phyloP scores from a whole-genome alignment of 2,113 vertebrate genomes.

The Hoplias malabaricus region DNA sequence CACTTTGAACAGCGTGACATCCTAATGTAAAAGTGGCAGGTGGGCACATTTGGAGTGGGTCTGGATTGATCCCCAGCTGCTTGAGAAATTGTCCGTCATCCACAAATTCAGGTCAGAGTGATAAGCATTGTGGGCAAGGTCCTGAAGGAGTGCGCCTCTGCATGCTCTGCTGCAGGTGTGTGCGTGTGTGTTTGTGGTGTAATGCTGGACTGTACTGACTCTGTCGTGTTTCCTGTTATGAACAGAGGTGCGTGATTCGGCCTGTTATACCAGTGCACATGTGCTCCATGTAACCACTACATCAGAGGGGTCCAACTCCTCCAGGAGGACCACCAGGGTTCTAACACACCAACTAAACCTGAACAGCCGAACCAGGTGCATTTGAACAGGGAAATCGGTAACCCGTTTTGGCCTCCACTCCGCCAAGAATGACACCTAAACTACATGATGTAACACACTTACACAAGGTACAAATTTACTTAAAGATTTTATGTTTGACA shows the following conservation, averaged over 20 bases:
- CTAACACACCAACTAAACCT: background rate
- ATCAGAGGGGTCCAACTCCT: background rate
- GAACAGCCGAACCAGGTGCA: background rate
- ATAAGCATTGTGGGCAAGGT: conserved; percentile 72
- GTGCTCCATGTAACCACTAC: background rate
- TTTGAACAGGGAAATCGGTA: background rate
- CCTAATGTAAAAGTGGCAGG: conserved; percentile 82
- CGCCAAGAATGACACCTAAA: background rate
- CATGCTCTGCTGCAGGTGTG: conserved; percentile 57
- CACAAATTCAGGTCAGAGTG: conserved; percentile 80
- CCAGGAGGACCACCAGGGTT: background rate
- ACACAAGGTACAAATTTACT: background rate
- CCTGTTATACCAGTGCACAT: background rate
- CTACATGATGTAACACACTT: conserved; percentile 24
- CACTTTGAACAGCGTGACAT: conserved; percentile 75
- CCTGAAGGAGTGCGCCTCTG: conserved; percentile 32
- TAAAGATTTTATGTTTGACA: too few species aligned
- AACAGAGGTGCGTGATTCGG: background rate
- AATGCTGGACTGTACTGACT: background rate
- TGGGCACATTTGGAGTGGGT: conserved; percentile 73
- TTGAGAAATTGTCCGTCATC: conserved; percentile 79
- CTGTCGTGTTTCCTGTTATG: background rate
- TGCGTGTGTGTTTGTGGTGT: conserved; percentile 27
- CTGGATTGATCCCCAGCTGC: conserved; percentile 82
- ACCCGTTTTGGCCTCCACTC: background rate